Base-by-base conservation (phyloP, 2,113 vertebrate species). In the Neomonachus schauinslandi region DNA sequence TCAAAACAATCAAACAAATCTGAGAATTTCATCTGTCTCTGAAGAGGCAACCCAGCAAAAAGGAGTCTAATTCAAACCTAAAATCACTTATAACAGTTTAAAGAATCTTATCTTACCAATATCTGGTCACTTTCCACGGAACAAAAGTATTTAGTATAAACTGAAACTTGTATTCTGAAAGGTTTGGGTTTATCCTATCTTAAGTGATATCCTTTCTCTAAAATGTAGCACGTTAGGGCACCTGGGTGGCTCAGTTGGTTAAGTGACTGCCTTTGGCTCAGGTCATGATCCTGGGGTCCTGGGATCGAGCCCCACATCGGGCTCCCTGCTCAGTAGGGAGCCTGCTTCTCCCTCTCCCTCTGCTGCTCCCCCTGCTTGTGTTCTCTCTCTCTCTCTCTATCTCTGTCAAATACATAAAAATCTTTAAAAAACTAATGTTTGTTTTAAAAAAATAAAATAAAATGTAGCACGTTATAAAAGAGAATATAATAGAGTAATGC, bases 21-120 rank as follows among this genome's bases (percentile, higher is more conserved):
- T 94, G 96, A 84, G 61, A 94, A 91, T 95, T 89, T 89, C 65
- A 63, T 46, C 80, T 77, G 21, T 71, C 74, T 96, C 88, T 88
- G 67, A 57, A 94, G 13, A 59, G 16, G 19, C 7, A 67, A 74
- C 11, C 31, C 71, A 80, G 16, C 59, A 76, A 76, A 87, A 97
- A 96, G 15, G 59, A 81, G 4, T 87, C 69, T 94, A 76, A 77
- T 67, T 80, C 96, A 97, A 93, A 36, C 91, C 49, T 88, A 84
- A 93, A 80, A 71, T 95, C 26, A 95, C 33, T 74, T 89, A 69
- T 3, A 91, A 76, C 28, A 93, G 31, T 42, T 69, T 95, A 83
- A 69, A 67, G 26, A 93, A 39, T 88, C 18, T n/a, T 49, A 55
- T 85, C 22, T 33, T 90, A 91, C 12, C 65, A 55, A 63, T 76